These are phyloP conservation scores for Microctenopoma steveboyesi DNA, from an alignment of 2,797 vertebrate genomes.

Conservation along the genomic window DNA sequence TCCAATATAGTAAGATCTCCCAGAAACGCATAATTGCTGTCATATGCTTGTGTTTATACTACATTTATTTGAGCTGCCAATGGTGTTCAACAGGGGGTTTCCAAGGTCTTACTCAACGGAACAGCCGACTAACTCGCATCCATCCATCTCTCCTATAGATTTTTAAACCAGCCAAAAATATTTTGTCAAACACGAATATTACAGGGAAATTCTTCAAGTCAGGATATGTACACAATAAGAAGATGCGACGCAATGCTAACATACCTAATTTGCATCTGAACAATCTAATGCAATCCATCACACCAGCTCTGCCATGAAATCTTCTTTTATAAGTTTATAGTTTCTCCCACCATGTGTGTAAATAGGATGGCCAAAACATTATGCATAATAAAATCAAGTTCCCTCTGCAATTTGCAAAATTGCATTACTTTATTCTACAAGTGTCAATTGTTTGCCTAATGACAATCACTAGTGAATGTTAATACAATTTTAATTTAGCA, in stretches of 20 bases:
- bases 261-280: neutral
- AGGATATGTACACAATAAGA: conserved; percentile 54
- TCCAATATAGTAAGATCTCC: conserved; percentile 64
- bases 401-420: neutral
- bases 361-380: no score
- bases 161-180: conserved; percentile 53
- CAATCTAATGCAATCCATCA: no score
- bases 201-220: conserved; percentile 54
- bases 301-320: no score
- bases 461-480: conserved; percentile 19
- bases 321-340: no score
- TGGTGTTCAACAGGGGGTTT: conserved; percentile 29
- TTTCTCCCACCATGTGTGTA: no score
- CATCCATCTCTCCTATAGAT: conserved; percentile 60
- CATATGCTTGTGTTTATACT: conserved; percentile 72
- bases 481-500: conserved; percentile 39
- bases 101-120: conserved; percentile 33
- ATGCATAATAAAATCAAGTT: neutral
- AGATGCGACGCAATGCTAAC: conserved; percentile 4
- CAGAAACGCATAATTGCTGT: conserved; percentile 75
- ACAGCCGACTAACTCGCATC: conserved; percentile 58
- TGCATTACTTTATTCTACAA: neutral
- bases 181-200: conserved; percentile 42
- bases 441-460: conserved; percentile 19
- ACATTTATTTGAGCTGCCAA: conserved; percentile 59